phyloP scores from a whole-genome alignment of 2,113 vertebrate species.

The Myrmecophaga tridactyla region DNA sequence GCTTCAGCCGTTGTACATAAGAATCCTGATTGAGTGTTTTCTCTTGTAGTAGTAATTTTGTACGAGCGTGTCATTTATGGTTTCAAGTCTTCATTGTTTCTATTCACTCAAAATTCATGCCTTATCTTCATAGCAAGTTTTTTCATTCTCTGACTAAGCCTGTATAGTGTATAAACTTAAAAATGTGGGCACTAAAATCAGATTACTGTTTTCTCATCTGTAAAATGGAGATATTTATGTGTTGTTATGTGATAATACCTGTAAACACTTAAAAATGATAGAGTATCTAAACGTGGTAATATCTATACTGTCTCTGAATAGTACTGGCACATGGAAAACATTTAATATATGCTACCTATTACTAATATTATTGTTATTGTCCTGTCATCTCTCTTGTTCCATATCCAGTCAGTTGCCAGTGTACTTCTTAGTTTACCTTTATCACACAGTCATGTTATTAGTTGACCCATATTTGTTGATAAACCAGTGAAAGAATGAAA shows the following conservation, averaged over 20 bases:
- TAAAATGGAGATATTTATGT: background rate
- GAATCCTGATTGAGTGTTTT: background rate
- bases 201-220: background rate
- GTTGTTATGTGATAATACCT: background rate
- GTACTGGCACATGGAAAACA: background rate
- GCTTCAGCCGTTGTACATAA: background rate
- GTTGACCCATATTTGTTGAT: background rate
- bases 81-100: background rate
- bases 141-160: background rate
- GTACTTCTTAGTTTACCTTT: background rate
- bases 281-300: background rate
- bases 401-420: background rate
- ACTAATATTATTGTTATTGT: background rate
- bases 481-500: background rate
- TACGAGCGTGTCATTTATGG: background rate
- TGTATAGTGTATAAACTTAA: background rate
- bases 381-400: background rate
- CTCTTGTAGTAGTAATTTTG: background rate
- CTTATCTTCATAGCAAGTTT: background rate
- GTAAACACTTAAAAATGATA: background rate
- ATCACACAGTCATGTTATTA: background rate
- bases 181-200: background rate
- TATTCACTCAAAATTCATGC: background rate
- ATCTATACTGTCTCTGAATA: background rate
- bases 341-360: background rate